Evolutionary conservation across 1,140 invertebrate species (phyloP), one percentile per base, ranked within the genome.

Genomic region (Achroia grisella): DNA sequence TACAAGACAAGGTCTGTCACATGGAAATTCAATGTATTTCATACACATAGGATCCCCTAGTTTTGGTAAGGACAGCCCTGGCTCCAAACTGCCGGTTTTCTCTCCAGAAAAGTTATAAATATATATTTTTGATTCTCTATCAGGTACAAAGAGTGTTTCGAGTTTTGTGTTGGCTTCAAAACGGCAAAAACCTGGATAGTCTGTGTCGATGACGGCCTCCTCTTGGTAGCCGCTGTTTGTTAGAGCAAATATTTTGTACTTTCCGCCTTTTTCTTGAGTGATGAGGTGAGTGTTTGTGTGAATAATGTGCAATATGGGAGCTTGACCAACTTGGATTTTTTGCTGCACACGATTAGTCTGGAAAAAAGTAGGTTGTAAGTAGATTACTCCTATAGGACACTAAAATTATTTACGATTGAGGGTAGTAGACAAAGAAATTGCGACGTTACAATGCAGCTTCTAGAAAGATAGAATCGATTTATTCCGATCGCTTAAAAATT

Each of bases 261-360:
- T 78, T 41, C 91, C 92, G 48, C 87, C 88, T 77, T 93, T 93
- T 73, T 91, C 90, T 80, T 93, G 92, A 17, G 91, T 90, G 37
- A 92, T 88, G 57, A 89, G 71, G 46, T 89, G 87, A 40, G 87
- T 79, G 29, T 75, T 71, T 3, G 88, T 83, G 54, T 85, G 87
- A 46, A 89, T 83, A 43, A 92, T 69, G 39, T 87, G 83, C 44
- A 89, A 75, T 44, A 89, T 89, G 55, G 88, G 65, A 85, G 87
- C 68, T 76, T 88, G 84, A 61, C 85, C 88, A 60, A 88, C 86
- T 55, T 84, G 69, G 39, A 91, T 82, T 75, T 89, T 90, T 44
- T 86, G 77, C 53, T 88, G 79, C 47, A 89, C 75, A 61, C 90
- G 77, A 66, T 90, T 90, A 54, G 88, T 90, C 90, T 91, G 72